Evolutionary conservation across 2,888 invertebrate species (phyloP), one percentile per base, ranked within the genome.

Genomic region (Phyllotreta striolata): DNA sequence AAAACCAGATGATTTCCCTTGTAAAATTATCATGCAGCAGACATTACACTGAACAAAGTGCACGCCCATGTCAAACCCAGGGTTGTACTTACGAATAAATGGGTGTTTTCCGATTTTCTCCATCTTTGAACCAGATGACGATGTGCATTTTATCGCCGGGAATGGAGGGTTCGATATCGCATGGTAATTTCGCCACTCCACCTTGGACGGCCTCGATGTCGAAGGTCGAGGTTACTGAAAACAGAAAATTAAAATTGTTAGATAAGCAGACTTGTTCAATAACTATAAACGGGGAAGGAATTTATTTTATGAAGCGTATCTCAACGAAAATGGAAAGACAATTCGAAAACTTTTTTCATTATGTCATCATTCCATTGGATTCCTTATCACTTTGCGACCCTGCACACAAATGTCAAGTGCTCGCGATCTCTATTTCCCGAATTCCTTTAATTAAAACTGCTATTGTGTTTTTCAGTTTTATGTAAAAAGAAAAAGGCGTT

Each of bases 111-210:
- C 83, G 80, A 55, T 83, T 84, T 59, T 83, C 83, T 40, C 83
- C 84, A 69, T 86, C 86, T 77, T 86, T 87, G 81, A 85, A 87
- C 88, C 88, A 88, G 73, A 88, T 87, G 75, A 87, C 86, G 73
- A 87, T 84, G 74, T 84, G 83, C 72, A 87, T 85, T 76, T 84
- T 84, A 80, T 88, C 88, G 60, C 84, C 85, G 7, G 82, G 76
- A 54, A 84, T 76, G 10, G 85, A 83, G 12, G 86, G 85, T 56
- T 83, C 83, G 65, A 87, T 84, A 79, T 87, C 86, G 77, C 88
- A 88, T 6, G 87, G 86, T 66, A 88, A 81, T 76, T 85, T 85
- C 49, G 86, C 87, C 54, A 83, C 82, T 63, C 85, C 85, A 12
- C 87, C 87, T 67, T 84, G 84, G 62, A 87, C 86, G 43, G 86